phyloP scores from a whole-genome alignment of 2,113 vertebrate genomes.

The Nerophis lumbriciformis region DNA sequence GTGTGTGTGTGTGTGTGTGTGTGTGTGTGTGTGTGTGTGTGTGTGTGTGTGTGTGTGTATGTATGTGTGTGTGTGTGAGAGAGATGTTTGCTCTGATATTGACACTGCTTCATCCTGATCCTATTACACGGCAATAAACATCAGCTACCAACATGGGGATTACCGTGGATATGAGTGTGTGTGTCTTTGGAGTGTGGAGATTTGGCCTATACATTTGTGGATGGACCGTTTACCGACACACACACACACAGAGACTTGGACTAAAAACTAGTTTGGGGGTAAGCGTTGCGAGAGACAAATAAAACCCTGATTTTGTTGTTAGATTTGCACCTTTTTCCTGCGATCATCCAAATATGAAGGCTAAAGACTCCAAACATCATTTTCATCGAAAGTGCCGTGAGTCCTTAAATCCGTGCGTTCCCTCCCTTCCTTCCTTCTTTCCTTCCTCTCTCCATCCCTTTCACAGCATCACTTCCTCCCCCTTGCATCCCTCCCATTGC shows the following conservation, averaged over 20 bases:
- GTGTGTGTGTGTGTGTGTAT: too few relatives aligned
- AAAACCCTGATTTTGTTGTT: background rate
- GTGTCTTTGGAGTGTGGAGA: conserved; percentile 6
- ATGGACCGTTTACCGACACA: too few relatives aligned
- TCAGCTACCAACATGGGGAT: conserved; percentile 75
- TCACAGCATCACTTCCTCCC: conserved; percentile 16
- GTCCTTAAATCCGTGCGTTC: conserved; percentile 21
- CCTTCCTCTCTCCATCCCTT: conserved; percentile 18
- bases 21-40: too few relatives aligned
- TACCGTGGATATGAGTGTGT: conserved; percentile 44
- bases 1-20: too few relatives aligned
- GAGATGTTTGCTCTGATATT: conserved; percentile 78
- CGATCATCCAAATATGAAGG: too few relatives aligned
- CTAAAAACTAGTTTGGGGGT: too few relatives aligned
- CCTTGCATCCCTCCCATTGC: conserved; percentile 35
- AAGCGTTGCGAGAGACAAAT: too few relatives aligned
- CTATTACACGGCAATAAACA: conserved; percentile 87
- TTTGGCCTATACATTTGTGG: too few relatives aligned
- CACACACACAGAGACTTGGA: too few relatives aligned
- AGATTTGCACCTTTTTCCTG: background rate
- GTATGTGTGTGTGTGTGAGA: too few relatives aligned
- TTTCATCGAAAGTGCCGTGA: conserved; percentile 17
- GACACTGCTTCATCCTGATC: conserved; percentile 80
- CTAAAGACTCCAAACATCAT: background rate
- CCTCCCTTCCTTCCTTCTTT: conserved; percentile 6